Evolutionary conservation across 2,113 vertebrate genomes (phyloP).

Genomic region (Paracanthobrama guichenoti): DNA sequence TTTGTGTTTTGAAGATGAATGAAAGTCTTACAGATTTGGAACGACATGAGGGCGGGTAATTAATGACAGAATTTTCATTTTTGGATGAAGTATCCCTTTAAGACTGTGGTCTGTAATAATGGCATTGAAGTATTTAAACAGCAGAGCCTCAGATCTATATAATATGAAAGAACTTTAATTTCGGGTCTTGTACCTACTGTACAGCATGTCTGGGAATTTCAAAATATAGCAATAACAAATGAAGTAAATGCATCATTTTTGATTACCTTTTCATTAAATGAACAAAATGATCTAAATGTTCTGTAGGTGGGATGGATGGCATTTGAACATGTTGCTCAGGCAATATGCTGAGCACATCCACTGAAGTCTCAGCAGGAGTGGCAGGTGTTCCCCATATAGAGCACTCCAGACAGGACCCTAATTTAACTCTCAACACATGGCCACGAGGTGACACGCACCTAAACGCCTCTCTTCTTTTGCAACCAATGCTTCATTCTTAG

Average conservation of each 20-base stretch:
- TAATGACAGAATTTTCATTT: no score
- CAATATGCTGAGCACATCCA: background rate
- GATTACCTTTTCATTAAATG: background rate
- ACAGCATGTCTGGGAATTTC: background rate
- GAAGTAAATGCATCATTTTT: background rate
- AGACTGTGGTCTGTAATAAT: conserved; percentile 37
- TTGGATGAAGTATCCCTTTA: no score
- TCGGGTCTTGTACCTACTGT: background rate
- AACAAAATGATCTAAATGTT: background rate
- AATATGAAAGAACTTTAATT: background rate
- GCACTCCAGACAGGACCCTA: background rate
- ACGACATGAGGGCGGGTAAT: no score
- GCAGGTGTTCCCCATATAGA: conserved; percentile 39
- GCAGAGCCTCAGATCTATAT: background rate
- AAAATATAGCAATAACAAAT: background rate
- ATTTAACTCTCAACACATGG: conserved; percentile 37
- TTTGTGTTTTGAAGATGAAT: no score
- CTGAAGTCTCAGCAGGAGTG: conserved; percentile 1
- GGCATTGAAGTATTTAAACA: conserved; percentile 12
- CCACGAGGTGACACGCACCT: background rate
- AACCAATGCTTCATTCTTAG: background rate
- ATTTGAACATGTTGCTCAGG: background rate
- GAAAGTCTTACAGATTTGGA: no score
- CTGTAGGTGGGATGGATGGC: background rate
- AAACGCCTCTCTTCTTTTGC: background rate